phyloP scores from a whole-genome alignment of 1,140 invertebrate species.

The Sitodiplosis mosellana region DNA sequence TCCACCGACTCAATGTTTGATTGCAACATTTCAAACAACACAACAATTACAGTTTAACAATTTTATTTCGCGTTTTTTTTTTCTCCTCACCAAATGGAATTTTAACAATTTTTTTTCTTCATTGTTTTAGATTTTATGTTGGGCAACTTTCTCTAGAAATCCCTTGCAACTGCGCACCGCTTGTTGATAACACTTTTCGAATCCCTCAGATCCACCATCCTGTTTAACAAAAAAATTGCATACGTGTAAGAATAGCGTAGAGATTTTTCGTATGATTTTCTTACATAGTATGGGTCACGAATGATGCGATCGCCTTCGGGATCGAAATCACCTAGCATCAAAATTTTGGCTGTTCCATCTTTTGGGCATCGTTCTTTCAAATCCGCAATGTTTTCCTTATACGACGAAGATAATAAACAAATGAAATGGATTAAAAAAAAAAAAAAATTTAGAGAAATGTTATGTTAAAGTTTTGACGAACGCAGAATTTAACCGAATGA shows the following conservation, averaged over 20 bases:
- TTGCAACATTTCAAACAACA: too few relatives aligned
- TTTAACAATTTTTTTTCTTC: too few relatives aligned
- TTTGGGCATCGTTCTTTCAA: slow-evolving; percentile 40
- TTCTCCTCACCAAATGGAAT: too few relatives aligned
- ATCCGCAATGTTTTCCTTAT: slow-evolving; percentile 53
- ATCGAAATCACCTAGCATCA: slow-evolving; percentile 66
- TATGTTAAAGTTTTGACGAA: too few relatives aligned
- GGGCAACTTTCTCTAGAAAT: slow-evolving; percentile 35
- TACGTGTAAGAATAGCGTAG: slow-evolving; percentile 1
- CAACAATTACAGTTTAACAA: too few relatives aligned
- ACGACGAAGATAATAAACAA: too few relatives aligned
- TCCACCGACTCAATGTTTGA: too few relatives aligned
- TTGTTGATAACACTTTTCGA: slow-evolving; percentile 54
- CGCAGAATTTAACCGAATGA: too few relatives aligned
- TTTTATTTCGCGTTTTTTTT: too few relatives aligned
- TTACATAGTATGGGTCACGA: slow-evolving; percentile 75
- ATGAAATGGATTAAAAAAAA: too few relatives aligned
- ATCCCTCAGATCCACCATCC: slow-evolving; percentile 40
- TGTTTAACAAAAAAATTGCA: slow-evolving; percentile 20
- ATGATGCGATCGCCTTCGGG: slow-evolving; percentile 59
- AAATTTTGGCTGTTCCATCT: slow-evolving; percentile 45
- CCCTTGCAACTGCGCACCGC: slow-evolving; percentile 42
- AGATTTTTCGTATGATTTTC: slow-evolving; percentile 11
- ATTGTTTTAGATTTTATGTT: slow-evolving; percentile 14
- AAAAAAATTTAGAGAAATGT: too few relatives aligned